Evolutionary conservation across 2,888 invertebrate species (phyloP), one percentile per base, ranked within the genome.

Genomic region (Xestia xanthographa): DNA sequence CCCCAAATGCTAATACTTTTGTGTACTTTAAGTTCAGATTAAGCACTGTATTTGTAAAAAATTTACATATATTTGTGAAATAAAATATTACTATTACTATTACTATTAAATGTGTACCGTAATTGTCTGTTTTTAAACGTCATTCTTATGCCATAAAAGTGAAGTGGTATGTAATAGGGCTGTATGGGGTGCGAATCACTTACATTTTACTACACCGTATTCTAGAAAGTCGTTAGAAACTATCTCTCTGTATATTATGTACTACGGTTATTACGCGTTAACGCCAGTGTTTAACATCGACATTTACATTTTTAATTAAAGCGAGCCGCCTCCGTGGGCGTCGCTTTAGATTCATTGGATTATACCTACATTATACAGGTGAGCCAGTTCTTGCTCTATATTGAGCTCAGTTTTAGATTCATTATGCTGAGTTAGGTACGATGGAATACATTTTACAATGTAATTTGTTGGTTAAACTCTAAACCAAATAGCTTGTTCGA

Each of bases 241-340:
- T n/a, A 72, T 26, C 34, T 66, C 82, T 82, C 72, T 78, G 12
- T 1, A 11, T 58, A 2, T 22, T 8, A 12, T 43, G 12, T 38
- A 8, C 34, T 66, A 48, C 20, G 65, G n/a, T 17, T 56, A 62
- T 66, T 63, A 56, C 38, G 70, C 77, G 74, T 74, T 75, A 75
- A 75, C 77, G 72, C 50, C 66, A 66, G 70, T 75, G 75, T 69
- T 74, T 72, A 76, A 77, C 77, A 77, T 80, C 68, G 63, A 74
- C 45, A 83, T 83, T 83, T 72, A 73, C 83, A 83, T 83, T 83
- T 83, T 83, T 83, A 83, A 83, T 83, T 72, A 83, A 86, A 82
- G 34, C 67, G 56, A 63, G 58, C 72, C 66, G 70, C 29, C 83
- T 77, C 68, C 78, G 83, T 74, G 79, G 83, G 70, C 29, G 77